A percentile compares a stretch with the other conserved stretches of the same genome.
Conservation (phyloP, 2,113 vertebrate genomes). For the Reinhardtius hippoglossoides region DNA sequence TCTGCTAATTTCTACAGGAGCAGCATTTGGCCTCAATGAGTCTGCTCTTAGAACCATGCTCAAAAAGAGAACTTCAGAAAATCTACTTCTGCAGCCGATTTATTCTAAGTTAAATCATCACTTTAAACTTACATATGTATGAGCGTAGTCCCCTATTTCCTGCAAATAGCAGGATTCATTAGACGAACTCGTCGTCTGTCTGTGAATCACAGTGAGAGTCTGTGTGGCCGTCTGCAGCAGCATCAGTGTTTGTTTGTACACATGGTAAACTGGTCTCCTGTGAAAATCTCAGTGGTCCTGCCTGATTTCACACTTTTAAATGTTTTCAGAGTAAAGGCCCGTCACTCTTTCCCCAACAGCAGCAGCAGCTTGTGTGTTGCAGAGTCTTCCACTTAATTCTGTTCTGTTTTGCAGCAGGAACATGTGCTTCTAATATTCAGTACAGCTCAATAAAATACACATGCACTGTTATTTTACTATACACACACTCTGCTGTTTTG, state of each 20-base stretch:
- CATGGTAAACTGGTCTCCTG: conserved; percentile 49
- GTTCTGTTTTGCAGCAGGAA: conserved; percentile 8
- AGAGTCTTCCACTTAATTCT: neutral
- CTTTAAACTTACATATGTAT: conserved; percentile 15
- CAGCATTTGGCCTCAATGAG: neutral
- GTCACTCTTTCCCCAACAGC: neutral
- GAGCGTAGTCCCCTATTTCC: neutral
- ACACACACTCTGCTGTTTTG: conserved; percentile 34
- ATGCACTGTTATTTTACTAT: conserved; percentile 32
- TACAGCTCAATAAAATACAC: conserved; percentile 24
- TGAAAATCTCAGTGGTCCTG: conserved; percentile 37
- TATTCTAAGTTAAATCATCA: too few species aligned
- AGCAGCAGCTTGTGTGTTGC: neutral
- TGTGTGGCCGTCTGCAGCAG: conserved; percentile 22
- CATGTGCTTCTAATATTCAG: conserved; percentile 36
- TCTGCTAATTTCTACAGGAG: neutral
- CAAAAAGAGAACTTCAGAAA: neutral
- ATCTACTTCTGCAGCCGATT: too few species aligned
- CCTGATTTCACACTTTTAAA: conserved; percentile 53
- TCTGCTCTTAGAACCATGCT: neutral
- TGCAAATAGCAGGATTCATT: neutral
- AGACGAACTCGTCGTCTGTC: neutral
- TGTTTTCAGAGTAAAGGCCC: conserved; percentile 14
- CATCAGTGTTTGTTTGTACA: conserved; percentile 53
- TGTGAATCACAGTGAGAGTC: neutral